Evolutionary conservation across 2,888 invertebrate genomes (phyloP), one percentile per base, ranked within the genome.

Genomic region (Hyalella azteca): DNA sequence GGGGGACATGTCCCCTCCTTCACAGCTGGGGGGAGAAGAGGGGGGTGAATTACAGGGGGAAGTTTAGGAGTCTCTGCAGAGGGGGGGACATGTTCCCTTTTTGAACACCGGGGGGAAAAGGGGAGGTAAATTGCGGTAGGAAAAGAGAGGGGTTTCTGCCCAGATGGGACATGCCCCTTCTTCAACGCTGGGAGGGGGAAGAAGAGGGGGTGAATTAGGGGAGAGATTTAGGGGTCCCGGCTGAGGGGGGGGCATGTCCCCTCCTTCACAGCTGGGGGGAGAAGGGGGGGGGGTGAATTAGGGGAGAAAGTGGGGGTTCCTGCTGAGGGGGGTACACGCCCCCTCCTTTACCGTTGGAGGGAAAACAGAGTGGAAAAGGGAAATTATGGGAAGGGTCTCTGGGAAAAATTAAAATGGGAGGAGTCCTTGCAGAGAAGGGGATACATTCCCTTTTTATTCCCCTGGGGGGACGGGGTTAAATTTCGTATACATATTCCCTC

Each of bases 1-100:
- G 86, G 87, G 2, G 93, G 93, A 86, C 93, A 94, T 39, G 88
- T 88, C 3, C 93, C 93, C n/a, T 90, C 89, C 87, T 94, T 95
- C 86, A 90, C 90, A 2, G 78, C 83, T 85, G 76, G 45, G 41
- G 75, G 54, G 45, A 60, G 60, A 22, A 22, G 36, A 26, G 19
- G 9, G 60, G 19, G 29, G 60, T 15, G 29, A 7, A 9, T 22
- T 9, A 13, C n/a, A 59, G 29, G n/a, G 7, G n/a, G 7, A 13
- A 9, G n/a, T 13, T 9, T 59, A 13, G 11, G 45, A 15, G 45
- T 15, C 15, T 15, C 45, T 15, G 88, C 93, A 93, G 88, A 90
- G 90, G 85, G 89, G 89, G 87, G 91, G 88, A 89, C 95, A 95
- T 86, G 92, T 90, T 86, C n/a, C n/a, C n/a, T n/a, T n/a, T n/a